Conservation (phyloP, 2,113 vertebrate species). For the Lamprotornis superbus region DNA sequence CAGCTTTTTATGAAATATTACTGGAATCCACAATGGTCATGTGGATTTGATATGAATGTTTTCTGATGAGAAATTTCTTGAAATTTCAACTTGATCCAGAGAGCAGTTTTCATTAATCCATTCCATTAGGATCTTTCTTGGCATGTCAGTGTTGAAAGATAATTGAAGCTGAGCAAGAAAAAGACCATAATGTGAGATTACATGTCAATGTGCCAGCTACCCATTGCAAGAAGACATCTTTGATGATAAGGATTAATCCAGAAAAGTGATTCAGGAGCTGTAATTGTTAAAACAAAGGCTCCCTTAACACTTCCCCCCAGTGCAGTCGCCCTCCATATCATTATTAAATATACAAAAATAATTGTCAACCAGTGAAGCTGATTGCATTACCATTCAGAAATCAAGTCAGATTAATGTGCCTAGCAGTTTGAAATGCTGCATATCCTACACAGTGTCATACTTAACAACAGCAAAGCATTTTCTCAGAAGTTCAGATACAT, state of each 20-base stretch:
- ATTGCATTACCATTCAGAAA: background rate
- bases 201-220: background rate
- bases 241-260: background rate
- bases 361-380: background rate
- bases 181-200: background rate
- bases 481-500: background rate
- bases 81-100: background rate
- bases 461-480: background rate
- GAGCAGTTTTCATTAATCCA: background rate
- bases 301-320: background rate
- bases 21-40: background rate
- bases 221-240: background rate
- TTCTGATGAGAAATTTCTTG: background rate
- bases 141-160: background rate
- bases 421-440: background rate
- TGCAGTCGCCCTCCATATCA: background rate
- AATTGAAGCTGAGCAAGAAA: background rate
- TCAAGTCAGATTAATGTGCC: background rate
- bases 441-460: background rate
- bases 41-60: background rate
- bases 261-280: background rate
- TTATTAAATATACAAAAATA: background rate
- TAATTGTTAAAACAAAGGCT: background rate
- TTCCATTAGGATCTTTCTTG: background rate
- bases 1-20: background rate